Evolutionary conservation across 1,140 invertebrate genomes (phyloP).

Genomic region (Conopomorpha cramerella): DNA sequence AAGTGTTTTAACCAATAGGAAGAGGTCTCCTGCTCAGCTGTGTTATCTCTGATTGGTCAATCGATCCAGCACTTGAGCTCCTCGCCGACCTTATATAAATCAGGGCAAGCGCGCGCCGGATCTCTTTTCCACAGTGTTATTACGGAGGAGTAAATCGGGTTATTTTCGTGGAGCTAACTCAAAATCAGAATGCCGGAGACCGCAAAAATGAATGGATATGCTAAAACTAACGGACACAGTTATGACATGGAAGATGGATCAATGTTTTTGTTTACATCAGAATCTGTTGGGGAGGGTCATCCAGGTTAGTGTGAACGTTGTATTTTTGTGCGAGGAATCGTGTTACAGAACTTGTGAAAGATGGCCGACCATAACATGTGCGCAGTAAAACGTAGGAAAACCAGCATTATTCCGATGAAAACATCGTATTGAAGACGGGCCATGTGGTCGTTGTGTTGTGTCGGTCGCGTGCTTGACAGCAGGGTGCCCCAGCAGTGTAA

Average conservation of each 20-base stretch:
- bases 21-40: slow-evolving; percentile 10
- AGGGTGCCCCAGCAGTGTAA: too few species aligned
- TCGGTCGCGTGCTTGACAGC: too few species aligned
- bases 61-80: slow-evolving; percentile 22
- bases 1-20: slow-evolving; percentile 32
- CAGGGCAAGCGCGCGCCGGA: slow-evolving; percentile 31
- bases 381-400: slow-evolving; percentile 25
- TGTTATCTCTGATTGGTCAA: slow-evolving; percentile 28
- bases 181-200: slow-evolving; percentile 73
- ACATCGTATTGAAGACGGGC: too few species aligned
- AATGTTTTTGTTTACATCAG: slow-evolving; percentile 96
- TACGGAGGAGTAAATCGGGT: slow-evolving; percentile 48
- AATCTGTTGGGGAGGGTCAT: slow-evolving; percentile 98
- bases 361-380: slow-evolving; percentile 51
- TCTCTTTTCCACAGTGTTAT: slow-evolving; percentile 59
- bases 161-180: slow-evolving; percentile 57
- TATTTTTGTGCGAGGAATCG: slow-evolving; percentile 19
- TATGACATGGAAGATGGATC: slow-evolving; percentile 82
- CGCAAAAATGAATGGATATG: slow-evolving; percentile 75
- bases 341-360: slow-evolving; percentile 22
- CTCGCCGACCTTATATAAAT: slow-evolving; percentile 53
- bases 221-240: slow-evolving; percentile 71
- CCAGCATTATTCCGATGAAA: background rate
- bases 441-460: too few species aligned
- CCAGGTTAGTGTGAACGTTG: slow-evolving; percentile 73